Base-by-base conservation (phyloP, 1,140 invertebrate genomes). In the Cyclina sinensis region DNA sequence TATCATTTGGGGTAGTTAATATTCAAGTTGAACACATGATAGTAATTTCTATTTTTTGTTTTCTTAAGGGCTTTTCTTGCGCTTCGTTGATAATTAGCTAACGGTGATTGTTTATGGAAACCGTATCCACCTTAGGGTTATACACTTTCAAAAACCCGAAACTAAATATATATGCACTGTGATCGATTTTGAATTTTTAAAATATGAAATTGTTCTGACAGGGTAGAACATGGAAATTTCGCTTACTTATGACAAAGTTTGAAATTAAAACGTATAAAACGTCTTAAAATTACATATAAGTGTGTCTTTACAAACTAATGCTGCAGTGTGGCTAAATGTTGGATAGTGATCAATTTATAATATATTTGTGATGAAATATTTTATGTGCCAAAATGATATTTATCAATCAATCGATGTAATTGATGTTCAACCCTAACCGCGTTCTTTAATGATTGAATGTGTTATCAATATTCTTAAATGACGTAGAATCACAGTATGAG, bases 391-490 rank as follows among this genome's bases (percentile, higher is more conserved):
- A 70, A 1, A 4, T 11, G 65, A 70, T 70, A 37, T 70, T n/a
- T 37, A 70, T 70, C 65, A 37, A 70, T 70, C 65, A 70, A 70
- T 70, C 32, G 37, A 70, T 35, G 12, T 70, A 70, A 70, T 70
- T 35, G 65, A 70, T 70, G 65, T 70, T 21, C 65, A 35, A 37
- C 21, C 35, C 21, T 70, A 27, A 70, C 30, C 32, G 65, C 5
- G 65, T 30, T 70, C 65, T 70, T 16, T 70, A 18, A 30, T 27
- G 37, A 68, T 39, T 84, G 48, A 43, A 54, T 21, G 54, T 76
- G 54, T 48, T 48, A 76, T 62, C 57, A 59, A 89, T 76, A 76
- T 43, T 83, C 37, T 43, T 37, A 46, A 48, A 48, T 70, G 37
- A 62, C 51, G 57, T 65, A 85, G 37, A 79, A 32, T 54, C 32